phyloP scores from a whole-genome alignment of 2,797 vertebrate genomes.

The Tympanoctomys barrerae region DNA sequence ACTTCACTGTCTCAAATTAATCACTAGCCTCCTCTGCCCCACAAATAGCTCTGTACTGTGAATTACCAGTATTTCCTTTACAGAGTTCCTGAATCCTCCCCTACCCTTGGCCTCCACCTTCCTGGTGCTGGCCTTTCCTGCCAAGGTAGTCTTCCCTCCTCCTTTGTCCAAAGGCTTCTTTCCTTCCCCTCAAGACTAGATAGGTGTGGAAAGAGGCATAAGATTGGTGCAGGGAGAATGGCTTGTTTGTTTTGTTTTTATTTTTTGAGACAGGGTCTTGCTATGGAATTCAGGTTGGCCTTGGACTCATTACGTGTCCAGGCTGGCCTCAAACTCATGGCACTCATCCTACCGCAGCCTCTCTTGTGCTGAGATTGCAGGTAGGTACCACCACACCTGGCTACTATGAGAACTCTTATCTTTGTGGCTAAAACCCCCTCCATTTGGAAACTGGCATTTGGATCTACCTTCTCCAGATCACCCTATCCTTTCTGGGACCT shows the following conservation, averaged over 20 bases:
- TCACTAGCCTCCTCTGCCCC: background rate
- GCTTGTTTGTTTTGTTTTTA: background rate
- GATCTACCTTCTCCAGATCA: background rate
- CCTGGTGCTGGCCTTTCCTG: background rate
- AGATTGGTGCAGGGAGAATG: background rate
- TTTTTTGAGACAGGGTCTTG: background rate
- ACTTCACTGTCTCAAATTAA: background rate
- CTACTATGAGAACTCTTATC: background rate
- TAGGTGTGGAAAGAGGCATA: background rate
- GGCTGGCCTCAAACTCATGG: background rate
- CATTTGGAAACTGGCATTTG: background rate
- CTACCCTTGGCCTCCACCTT: rapidly evolving
- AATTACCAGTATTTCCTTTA: background rate
- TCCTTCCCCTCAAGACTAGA: background rate
- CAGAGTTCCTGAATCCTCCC: background rate
- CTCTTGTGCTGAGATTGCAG: background rate
- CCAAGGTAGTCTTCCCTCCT: background rate
- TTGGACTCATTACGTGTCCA: background rate
- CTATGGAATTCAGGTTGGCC: background rate
- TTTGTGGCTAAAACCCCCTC: background rate
- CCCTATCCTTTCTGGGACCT: background rate
- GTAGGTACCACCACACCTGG: background rate
- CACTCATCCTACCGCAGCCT: background rate
- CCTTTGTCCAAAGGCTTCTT: background rate
- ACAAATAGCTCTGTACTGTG: background rate